Base-by-base conservation (phyloP, 2,797 vertebrate species). In the Tadarida brasiliensis region DNA sequence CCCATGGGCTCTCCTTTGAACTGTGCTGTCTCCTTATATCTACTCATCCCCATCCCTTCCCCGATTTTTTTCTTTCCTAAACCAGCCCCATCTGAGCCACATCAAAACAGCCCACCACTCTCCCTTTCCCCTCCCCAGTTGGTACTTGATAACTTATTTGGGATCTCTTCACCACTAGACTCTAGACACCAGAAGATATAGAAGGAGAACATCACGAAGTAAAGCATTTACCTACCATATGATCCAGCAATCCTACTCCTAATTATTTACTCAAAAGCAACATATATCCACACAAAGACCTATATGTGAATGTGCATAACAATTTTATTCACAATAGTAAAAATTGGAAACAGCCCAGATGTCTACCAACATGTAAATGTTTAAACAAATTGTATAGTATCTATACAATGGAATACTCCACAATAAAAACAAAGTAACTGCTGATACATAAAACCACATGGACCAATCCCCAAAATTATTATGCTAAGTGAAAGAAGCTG, bases 401-500 rank as follows among this genome's bases (percentile, higher is more conserved):
- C 49, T 44, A 26, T 47, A 68, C 9, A 39, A 80, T 56, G n/a
- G 49, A 68, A 68, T 57, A 26, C 63, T 57, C 35, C 49, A 90
- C 63, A 57, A 44, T 80, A 80, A 68, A 90, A 68, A 30, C 14
- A 56, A 89, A 67, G 39, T 80, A 22, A 65, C 59, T 39, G 30
- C n/a, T 54, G 16, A 30, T 54, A 88, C 16, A 10, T 35, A 56
- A 80, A 68, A 33, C 56, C 14, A 26, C 26, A 24, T 17, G 68
- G 22, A 35, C 33, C 59, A 63, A 63, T 35, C 73, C 26, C 15
- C 19, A n/a, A 78, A 56, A 8, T 68, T 54, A 83, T 63, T 82
- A 30, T 77, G 47, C 47, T 77, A 54, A 77, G 44, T 89, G 87
- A 89, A 89, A 89, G 73, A 77, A 54, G n/a, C n/a, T 54, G 47